Conservation (phyloP, 2,113 vertebrate species). For the Malaclemys terrapin region DNA sequence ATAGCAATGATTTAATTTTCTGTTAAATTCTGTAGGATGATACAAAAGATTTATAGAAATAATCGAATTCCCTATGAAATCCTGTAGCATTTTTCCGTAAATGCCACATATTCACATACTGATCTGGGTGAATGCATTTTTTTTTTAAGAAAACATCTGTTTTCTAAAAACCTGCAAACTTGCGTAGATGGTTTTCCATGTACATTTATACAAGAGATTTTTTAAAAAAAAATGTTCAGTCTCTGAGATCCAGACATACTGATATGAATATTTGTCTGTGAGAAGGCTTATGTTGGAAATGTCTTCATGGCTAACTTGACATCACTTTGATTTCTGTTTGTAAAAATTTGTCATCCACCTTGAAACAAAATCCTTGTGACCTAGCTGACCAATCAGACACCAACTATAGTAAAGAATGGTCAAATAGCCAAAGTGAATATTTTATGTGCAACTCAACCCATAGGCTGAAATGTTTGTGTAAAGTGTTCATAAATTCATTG, state of each 20-base stretch:
- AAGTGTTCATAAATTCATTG: accelerated
- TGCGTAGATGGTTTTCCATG: neutral
- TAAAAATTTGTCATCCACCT: neutral
- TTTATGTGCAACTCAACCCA: neutral
- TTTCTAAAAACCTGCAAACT: neutral
- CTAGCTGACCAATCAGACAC: neutral
- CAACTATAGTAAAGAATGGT: neutral
- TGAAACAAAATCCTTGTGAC: neutral
- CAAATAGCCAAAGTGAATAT: neutral
- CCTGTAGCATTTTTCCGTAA: neutral
- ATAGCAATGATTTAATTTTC: neutral
- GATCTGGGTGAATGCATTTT: neutral
- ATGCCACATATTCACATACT: neutral
- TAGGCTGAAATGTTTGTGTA: neutral
- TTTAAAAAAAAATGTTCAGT: neutral
- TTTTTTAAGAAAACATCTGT: neutral
- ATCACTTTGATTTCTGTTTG: neutral
- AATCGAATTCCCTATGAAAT: conserved; percentile 4
- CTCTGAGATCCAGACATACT: neutral
- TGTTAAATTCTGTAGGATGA: conserved; percentile 2
- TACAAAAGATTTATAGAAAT: neutral
- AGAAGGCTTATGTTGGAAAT: neutral
- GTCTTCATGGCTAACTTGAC: neutral
- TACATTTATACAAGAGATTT: neutral
- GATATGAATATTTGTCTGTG: neutral